phyloP scores from a whole-genome alignment of 2,888 invertebrate species.

The Drosophila nigritarsus region DNA sequence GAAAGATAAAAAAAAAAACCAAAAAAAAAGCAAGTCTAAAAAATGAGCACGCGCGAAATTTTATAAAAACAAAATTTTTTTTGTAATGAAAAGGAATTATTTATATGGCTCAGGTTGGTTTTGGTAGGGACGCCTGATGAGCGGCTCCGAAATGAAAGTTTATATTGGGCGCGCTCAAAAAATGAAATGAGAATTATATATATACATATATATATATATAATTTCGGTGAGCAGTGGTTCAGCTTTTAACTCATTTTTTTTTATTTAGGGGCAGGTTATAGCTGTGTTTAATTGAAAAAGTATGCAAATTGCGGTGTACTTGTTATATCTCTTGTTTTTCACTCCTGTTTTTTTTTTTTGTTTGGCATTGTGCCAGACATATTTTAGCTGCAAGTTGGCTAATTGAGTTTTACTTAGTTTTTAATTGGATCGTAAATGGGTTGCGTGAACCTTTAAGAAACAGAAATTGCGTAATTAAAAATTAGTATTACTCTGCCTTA shows the following conservation, averaged over 20 bases:
- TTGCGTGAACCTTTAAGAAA: not conserved
- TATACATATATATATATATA: slow-evolving; percentile 21
- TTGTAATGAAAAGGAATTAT: slow-evolving; percentile 73
- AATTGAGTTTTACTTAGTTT: slow-evolving; percentile 51
- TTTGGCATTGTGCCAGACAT: slow-evolving; percentile 12
- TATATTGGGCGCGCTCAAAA: slow-evolving; percentile 35
- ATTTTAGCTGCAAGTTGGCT: slow-evolving; percentile 30
- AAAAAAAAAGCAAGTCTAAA: slow-evolving; percentile 44
- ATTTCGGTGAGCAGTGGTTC: slow-evolving; percentile 23
- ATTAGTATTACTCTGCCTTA: slow-evolving; percentile 14
- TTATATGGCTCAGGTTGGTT: slow-evolving; percentile 62
- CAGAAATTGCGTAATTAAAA: slow-evolving; percentile 15
- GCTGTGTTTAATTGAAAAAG: slow-evolving; percentile 50
- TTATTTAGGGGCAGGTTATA: slow-evolving; percentile 17
- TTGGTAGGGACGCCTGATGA: slow-evolving; percentile 21
- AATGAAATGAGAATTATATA: slow-evolving; percentile 29
- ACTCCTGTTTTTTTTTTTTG: slow-evolving; percentile 1
- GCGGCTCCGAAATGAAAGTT: slow-evolving; percentile 49
- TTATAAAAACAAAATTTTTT: slow-evolving; percentile 41
- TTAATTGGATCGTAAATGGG: slow-evolving; percentile 50
- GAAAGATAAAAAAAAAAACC: slow-evolving; percentile 30
- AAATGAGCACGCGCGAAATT: slow-evolving; percentile 56
- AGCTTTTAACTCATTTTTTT: slow-evolving; percentile 24
- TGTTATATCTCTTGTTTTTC: slow-evolving; percentile 10
- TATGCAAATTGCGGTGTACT: slow-evolving; percentile 38